Percentiles rank a stretch among this genome's conserved stretches.
phyloP scores from a whole-genome alignment of 2,888 invertebrate genomes.

The Chrysodeixis includens region DNA sequence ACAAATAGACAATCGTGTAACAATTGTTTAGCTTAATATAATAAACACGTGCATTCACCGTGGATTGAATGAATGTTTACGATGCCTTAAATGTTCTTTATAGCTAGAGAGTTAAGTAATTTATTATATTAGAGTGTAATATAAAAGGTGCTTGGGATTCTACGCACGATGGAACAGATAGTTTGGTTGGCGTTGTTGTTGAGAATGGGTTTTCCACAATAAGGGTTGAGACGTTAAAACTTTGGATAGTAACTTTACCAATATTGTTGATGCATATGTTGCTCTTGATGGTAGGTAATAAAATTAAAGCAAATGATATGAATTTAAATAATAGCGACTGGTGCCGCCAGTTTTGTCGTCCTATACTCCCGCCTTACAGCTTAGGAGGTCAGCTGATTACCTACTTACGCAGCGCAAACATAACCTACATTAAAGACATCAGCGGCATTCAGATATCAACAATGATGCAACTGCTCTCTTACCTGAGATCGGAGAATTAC shows the following conservation, averaged over 20 bases:
- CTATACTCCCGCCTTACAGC: no score
- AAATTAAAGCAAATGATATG: neutral
- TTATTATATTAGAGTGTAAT: neutral
- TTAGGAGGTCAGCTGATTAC: neutral
- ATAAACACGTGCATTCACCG: constrained; percentile 43
- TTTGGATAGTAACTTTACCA: neutral
- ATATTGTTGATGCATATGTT: neutral
- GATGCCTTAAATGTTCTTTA: constrained; percentile 9
- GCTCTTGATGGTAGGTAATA: no score
- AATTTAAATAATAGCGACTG: no score
- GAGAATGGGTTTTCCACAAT: neutral
- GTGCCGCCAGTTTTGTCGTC: no score
- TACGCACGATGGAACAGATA: neutral
- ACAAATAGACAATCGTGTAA: constrained; percentile 38
- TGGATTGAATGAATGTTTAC: constrained; percentile 33
- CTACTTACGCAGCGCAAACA: neutral
- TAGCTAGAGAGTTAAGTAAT: constrained; percentile 5
- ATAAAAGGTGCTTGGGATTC: neutral
- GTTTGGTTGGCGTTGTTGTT: neutral
- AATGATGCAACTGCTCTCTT: constrained; percentile 51
- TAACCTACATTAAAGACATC: constrained; percentile 38
- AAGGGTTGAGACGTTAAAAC: neutral
- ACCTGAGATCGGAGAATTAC: constrained; percentile 52
- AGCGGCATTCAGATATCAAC: constrained; percentile 38
- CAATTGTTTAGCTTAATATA: constrained; percentile 50